Evolutionary conservation across 2,797 vertebrate genomes (phyloP), one percentile per base, ranked within the genome.

Genomic region (Rhinogobio ventralis): DNA sequence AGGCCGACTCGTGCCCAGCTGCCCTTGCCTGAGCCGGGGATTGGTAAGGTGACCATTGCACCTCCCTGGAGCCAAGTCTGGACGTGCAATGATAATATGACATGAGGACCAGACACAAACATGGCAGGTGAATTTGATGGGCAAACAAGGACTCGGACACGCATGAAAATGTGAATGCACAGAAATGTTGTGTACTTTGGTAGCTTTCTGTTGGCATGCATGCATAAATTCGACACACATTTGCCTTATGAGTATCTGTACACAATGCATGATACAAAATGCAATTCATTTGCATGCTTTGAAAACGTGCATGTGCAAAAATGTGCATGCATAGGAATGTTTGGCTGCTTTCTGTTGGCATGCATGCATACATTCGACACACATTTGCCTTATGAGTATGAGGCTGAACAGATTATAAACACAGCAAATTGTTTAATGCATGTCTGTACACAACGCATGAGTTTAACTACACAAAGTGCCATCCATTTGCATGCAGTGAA

Each of bases 91-190:
- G 89, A 89, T 91, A 92, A 94, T 94, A 90, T 91, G 90, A 92
- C 92, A 89, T 93, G 91, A 94, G 92, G 88, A 92, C 90, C 92
- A 88, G 90, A 91, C 90, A 91, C 87, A 92, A 92, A 90, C 90
- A 91, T 89, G 91, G 91, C 92, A 92, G 93, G 91, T 92, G 92
- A 88, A 93, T 89, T 88, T 92, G 91, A 94, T 90, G 91, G 90
- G 92, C 91, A 88, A 74, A 64, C n/a, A 15, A 36, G 76, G 19
- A 28, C 66, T 78, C 5, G 60, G 55, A 74, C 28, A 19, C 9
- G 2, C n/a, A 46, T 4, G 20, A 42, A 15, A n/a, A 36, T 17
- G 6, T 62, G 62, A 8, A 55, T 42, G 60, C 53, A 45, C 69
- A 23, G 55, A 75, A 72, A 64, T 19, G 51, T 25, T 73, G 69